Percentiles rank a stretch among this genome's conserved stretches.
These are phyloP conservation scores for Pinctada fucata DNA, from an alignment of 2,888 invertebrate species.

Conservation along the genomic window DNA sequence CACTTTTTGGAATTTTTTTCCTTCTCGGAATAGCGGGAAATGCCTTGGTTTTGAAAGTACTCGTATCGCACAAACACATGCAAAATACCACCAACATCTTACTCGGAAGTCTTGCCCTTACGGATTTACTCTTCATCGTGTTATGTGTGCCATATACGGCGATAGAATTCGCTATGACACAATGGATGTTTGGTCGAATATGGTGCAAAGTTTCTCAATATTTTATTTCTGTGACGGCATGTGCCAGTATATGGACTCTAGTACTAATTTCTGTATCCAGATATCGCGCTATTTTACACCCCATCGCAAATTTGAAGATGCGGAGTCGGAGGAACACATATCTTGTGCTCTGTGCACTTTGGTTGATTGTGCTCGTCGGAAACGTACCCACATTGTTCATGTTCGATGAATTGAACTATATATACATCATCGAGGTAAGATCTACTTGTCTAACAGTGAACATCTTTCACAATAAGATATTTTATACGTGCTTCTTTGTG, in stretches of 20 bases:
- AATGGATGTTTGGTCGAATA: constrained; percentile 91
- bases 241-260: constrained; percentile 91
- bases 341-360: constrained; percentile 85
- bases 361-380: constrained; percentile 83
- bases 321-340: constrained; percentile 88
- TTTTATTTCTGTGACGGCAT: constrained; percentile 91
- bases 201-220: constrained; percentile 94
- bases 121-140: constrained; percentile 84
- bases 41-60: constrained; percentile 89
- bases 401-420: constrained; percentile 39
- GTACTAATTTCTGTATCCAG: constrained; percentile 92
- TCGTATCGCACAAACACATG: constrained; percentile 87
- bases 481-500: constrained; percentile 81
- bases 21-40: constrained; percentile 90
- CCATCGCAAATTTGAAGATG: constrained; percentile 88
- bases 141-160: constrained; percentile 88
- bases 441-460: constrained; percentile 24
- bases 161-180: constrained; percentile 87
- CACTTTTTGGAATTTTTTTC: constrained; percentile 89
- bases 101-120: constrained; percentile 83
- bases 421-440: constrained; percentile 70
- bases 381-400: constrained; percentile 58
- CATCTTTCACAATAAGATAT: neutral
- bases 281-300: constrained; percentile 92
- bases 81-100: constrained; percentile 84